Base-by-base conservation (phyloP, 1,140 invertebrate species). In the Drosophila oshimai region DNA sequence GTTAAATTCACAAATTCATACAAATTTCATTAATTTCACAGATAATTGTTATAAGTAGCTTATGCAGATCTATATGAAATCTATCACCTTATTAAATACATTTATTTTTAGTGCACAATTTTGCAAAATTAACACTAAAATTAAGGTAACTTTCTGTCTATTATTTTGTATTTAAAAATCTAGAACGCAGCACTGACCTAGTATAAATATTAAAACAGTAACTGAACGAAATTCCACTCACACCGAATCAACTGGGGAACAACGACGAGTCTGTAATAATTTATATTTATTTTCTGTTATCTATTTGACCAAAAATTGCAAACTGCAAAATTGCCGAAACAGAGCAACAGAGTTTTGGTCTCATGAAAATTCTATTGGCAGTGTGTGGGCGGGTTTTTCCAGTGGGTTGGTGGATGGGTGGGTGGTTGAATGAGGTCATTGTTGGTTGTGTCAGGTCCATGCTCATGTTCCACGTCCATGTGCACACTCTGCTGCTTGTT, bases 271-370 rank as follows among this genome's bases (percentile, higher is more conserved):
- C 26, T 47, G 53, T 61, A 72, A 69, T 70, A 72, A 72, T 72
- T 70, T 72, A 60, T 72, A 72, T 72, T 72, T 70, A 72, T 70
- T 50, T 72, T 58, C 54, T 60, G 44, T 72, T 72, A 72, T 72
- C 69, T 72, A 70, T 71, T 71, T 71, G 68, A 47, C 47, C 46
- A 68, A 69, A 69, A 69, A 69, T 67, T 64, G 62, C 62, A 65
- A 65, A 65, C 60, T 67, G 44, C 62, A 65, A 67, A 50, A 50
- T 67, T 42, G 24, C 12, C 31, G 34, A 57, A 41, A 26, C 50
- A 39, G 24, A 45, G 31, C 28, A 28, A 18, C 22, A 24, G 41
- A 67, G 31, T 22, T 22, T 22, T 10, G 26, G 24, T 26, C 29
- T 67, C 64, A 70, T 70, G 67, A 69, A 70, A 70, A 57, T 69